Evolutionary conservation across 1,140 invertebrate species (phyloP), one percentile per base, ranked within the genome.

Genomic region (Musca domestica): DNA sequence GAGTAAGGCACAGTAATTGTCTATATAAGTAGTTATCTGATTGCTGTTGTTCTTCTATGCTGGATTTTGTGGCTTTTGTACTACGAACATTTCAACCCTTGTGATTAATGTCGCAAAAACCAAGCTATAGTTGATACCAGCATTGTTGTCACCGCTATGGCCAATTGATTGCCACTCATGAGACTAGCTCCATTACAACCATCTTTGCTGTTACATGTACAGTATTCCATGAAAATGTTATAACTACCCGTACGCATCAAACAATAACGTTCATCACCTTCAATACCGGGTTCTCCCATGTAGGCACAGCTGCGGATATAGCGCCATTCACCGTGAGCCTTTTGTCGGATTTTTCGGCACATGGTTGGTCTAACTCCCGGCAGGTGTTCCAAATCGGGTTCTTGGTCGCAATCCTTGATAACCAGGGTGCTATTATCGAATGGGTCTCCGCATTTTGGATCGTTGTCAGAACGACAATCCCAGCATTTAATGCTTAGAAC

Each of bases 181-280:
- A 72, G 23, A 0, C 69, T 72, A 5, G 88, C 87, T 25, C 83
- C 73, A 82, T 96, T 96, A 75, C 95, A 96, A 5, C 94, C 94
- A 83, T 96, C 93, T 84, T 95, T 96, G 74, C 90, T 93, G 72
- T 92, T 94, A 75, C 94, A 97, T 1, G 93, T 95, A 80, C 95
- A 97, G 74, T 94, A 94, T 83, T 96, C 95, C 83, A 94, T 90
- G 79, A 95, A 95, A 71, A 96, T 94, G 80, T 96, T 95, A 79
- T 94, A 95, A 2, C 93, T 95, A 49, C 94, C 94, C 10, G 93
- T 93, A 74, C 93, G 86, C 89, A 95, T 94, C 14, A 95, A 83
- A 73, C 95, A 96, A 80, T 93, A 95, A 63, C 95, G 85, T 83
- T 96, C 94, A 78, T 96, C 94, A 1, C 93, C 92, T 74, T 86